Evolutionary conservation across 1,140 invertebrate species (phyloP).

Genomic region (Macrosteles quadrilineatus): DNA sequence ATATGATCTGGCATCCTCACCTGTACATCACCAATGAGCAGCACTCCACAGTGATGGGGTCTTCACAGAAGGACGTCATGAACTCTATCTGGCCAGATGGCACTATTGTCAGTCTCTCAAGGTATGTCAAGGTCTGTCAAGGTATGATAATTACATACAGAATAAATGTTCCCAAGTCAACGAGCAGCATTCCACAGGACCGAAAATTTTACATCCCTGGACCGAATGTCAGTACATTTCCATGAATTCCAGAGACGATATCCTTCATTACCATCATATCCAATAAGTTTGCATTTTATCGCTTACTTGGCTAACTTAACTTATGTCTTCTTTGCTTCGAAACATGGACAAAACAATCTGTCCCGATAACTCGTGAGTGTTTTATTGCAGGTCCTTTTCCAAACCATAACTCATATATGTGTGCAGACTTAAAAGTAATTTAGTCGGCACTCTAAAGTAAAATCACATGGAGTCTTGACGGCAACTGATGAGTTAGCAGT

Average conservation of each 20-base stretch:
- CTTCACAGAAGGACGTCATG: constrained; percentile 73
- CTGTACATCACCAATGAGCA: constrained; percentile 77
- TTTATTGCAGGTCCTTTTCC: constrained; percentile 34
- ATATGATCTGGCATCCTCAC: constrained; percentile 75
- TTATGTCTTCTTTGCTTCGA: constrained; percentile 38
- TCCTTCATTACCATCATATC: constrained; percentile 35
- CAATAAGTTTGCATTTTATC: constrained; percentile 40
- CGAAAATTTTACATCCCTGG: constrained; percentile 4
- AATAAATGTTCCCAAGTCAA: no score
- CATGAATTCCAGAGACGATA: constrained; percentile 5
- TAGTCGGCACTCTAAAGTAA: no score
- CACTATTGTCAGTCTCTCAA: constrained; percentile 70
- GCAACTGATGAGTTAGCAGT: constrained; percentile 41
- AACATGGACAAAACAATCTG: constrained; percentile 38
- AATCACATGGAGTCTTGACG: constrained; percentile 44
- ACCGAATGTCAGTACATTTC: constrained; percentile 2
- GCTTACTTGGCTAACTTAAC: constrained; percentile 42
- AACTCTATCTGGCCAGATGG: constrained; percentile 74
- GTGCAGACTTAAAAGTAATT: no score
- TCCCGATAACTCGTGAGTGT: constrained; percentile 38
- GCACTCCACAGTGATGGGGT: constrained; percentile 71
- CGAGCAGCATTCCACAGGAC: no score
- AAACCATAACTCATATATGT: constrained; percentile 46
- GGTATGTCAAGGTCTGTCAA: constrained; percentile 46
- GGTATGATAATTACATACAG: no score